Conservation (phyloP, 1,140 invertebrate genomes). For the Formica exsecta region DNA sequence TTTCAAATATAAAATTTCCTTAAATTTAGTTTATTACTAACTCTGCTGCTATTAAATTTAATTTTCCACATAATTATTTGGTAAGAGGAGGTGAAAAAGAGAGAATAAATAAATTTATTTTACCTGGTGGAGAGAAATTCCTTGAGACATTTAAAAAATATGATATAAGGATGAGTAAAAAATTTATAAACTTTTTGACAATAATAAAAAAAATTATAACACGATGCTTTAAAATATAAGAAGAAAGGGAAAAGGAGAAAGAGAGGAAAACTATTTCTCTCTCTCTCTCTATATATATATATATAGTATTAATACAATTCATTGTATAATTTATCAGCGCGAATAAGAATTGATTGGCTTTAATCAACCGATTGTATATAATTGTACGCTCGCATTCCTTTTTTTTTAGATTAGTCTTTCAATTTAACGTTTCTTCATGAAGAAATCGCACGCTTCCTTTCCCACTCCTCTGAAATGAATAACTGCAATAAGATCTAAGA, state of each 20-base stretch:
- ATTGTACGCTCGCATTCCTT: not conserved
- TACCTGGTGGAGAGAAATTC: no score
- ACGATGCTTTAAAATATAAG: no score
- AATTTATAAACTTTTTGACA: no score
- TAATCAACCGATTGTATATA: conserved; percentile 38
- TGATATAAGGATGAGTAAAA: no score
- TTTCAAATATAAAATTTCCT: conserved; percentile 31
- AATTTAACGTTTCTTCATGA: conserved; percentile 1
- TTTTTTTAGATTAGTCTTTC: conserved; percentile 11
- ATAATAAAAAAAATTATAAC: no score
- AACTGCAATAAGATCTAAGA: conserved; percentile 2
- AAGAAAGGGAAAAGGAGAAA: not conserved
- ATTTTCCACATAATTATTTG: conserved; percentile 6
- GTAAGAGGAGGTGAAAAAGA: no score
- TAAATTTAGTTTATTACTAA: conserved; percentile 18
- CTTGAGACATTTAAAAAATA: no score
- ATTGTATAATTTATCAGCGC: not conserved
- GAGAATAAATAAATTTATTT: no score
- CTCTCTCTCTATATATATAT: no score
- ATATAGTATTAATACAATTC: not conserved
- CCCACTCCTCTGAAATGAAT: conserved; percentile 33
- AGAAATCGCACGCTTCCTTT: conserved; percentile 17
- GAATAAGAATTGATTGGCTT: conserved; percentile 46
- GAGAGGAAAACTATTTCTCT: not conserved
- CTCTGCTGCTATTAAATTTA: not conserved